These are phyloP conservation scores for Meloe dianella DNA, from an alignment of 2,888 invertebrate genomes.

Conservation along the genomic window DNA sequence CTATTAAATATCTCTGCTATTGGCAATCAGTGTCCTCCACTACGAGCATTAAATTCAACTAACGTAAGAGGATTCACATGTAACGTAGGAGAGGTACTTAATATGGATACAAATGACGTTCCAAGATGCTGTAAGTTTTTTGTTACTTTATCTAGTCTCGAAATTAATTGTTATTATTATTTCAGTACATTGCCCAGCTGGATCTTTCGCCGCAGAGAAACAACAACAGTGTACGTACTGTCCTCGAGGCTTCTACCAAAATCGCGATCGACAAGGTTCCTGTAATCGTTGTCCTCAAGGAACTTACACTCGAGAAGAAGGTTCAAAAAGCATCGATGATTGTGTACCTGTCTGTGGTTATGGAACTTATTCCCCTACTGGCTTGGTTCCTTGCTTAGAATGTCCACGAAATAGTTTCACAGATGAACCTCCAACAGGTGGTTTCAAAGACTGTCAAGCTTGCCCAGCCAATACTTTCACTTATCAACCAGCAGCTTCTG, in stretches of 20 bases:
- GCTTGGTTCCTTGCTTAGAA: conserved; percentile 90
- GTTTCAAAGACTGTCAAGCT: conserved; percentile 91
- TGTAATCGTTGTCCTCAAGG: conserved; percentile 92
- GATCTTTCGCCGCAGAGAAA: conserved; percentile 89
- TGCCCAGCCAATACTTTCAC: conserved; percentile 90
- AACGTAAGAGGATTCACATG: conserved; percentile 92
- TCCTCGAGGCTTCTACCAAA: conserved; percentile 92
- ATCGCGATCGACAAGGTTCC: conserved; percentile 85
- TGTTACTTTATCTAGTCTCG: neutral
- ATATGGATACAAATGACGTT: conserved; percentile 90
- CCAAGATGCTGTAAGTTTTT: conserved; percentile 84
- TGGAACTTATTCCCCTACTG: conserved; percentile 94
- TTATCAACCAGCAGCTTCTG: conserved; percentile 88
- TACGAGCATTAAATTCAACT: conserved; percentile 83
- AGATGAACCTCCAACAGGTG: conserved; percentile 84
- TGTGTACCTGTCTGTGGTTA: conserved; percentile 95
- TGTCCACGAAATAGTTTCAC: conserved; percentile 93
- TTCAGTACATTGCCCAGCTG: conserved; percentile 94
- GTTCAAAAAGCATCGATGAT: conserved; percentile 83
- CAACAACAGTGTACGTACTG: conserved; percentile 92
- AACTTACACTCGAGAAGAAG: conserved; percentile 90
- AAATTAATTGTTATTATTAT: conserved; percentile 35
- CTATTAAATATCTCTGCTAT: conserved; percentile 87
- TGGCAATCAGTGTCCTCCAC: conserved; percentile 90
- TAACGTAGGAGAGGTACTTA: conserved; percentile 90